Percentiles rank a stretch among this genome's conserved stretches.
Conservation (phyloP, 2,888 invertebrate genomes). For the Dryomyza anilis region DNA sequence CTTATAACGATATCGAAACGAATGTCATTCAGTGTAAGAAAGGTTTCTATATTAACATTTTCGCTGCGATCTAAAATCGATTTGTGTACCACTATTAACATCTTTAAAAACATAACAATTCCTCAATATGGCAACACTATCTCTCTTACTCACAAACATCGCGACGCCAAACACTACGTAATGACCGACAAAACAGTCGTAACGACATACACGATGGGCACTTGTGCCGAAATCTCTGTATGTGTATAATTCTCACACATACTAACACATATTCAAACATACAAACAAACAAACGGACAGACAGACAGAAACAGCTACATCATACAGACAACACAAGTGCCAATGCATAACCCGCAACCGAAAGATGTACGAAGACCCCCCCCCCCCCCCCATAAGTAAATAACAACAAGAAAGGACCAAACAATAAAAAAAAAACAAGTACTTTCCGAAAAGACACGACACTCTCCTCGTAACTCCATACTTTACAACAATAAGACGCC, state of each 20-base stretch:
- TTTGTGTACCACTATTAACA: no score
- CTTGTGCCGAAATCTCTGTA: neutral
- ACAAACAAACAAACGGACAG: neutral
- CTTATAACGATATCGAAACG: no score
- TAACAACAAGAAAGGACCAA: neutral
- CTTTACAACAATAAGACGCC: neutral
- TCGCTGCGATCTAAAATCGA: no score
- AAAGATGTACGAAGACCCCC: neutral
- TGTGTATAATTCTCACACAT: constrained; percentile 28
- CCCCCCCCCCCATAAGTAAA: no score
- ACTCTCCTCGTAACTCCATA: neutral
- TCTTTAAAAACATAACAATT: no score
- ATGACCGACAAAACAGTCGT: constrained; percentile 7
- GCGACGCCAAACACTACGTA: neutral
- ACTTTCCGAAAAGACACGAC: neutral
- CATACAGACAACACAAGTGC: neutral
- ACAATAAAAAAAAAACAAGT: neutral
- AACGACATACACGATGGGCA: neutral
- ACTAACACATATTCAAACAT: constrained; percentile 17
- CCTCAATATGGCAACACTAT: neutral
- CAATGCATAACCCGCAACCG: neutral
- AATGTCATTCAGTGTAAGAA: no score
- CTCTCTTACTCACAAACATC: no score
- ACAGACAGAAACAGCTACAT: constrained; percentile 6
- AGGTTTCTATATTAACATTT: no score